Base-by-base conservation (phyloP, 2,797 vertebrate species). In the Dendrocincla tyrannina region DNA sequence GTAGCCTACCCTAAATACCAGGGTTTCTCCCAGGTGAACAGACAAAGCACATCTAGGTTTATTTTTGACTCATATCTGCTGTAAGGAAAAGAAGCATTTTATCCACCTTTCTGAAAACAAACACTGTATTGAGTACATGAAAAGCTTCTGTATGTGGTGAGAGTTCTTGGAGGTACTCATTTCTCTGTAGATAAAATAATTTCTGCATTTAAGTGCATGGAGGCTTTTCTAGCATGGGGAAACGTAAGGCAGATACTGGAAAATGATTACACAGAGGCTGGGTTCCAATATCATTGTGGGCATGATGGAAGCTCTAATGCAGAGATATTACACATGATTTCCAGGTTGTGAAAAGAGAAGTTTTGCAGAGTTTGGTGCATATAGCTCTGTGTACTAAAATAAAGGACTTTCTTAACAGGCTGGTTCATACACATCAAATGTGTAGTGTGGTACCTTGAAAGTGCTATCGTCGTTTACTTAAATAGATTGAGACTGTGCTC, bases 371-470 rank as follows among this genome's bases (percentile, higher is more conserved):
- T 80, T 94, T 66, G 74, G 18, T 49, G 52, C 32, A 9, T 94
- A 87, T 88, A 92, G 7, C 50, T 81, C 39, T 60, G 50, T 27
- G n/a, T 59, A 49, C 62, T 70, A 35, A 90, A 93, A 52, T 10
- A 91, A 92, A 68, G 32, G 32, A 76, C 88, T 89, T 85, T 70
- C 95, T 78, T 89, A 94, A 73, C 44, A 64, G 47, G 32, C 35
- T 46, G 53, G 14, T 63, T 56, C 37, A 28, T 82, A 76, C 56
- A 46, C 49, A 87, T 92, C 55, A 90, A 87, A 78, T 17, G 9
- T 47, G 58, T 47, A 28, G 33, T 18, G 41, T 24, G 75, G 62
- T 83, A 35, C 42, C 59, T 93, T 82, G 28, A 49, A 79, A 94
- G 10, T 27, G 25, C 53, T n/a, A 17, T n/a, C 39, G 47, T 84